Base-by-base conservation (phyloP, 2,797 vertebrate genomes). In the Artibeus jamaicensis region DNA sequence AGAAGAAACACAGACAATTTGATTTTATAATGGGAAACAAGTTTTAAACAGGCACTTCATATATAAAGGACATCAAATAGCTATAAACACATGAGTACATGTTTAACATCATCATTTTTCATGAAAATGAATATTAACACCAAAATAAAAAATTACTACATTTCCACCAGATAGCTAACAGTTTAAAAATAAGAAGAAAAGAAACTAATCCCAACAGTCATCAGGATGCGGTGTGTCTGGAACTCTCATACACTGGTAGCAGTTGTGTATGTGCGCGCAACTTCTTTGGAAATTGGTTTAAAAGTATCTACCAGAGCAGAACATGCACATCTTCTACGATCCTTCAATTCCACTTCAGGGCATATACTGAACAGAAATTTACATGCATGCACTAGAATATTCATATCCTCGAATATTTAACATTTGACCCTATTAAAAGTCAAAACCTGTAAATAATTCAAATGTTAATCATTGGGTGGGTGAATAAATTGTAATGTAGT, bases 91-190 rank as follows among this genome's bases (percentile, higher is more conserved):
- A 70, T 81, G 42, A 84, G 46, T 29, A 91, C 4, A 22, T 86
- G 9, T 85, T 95, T 78, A 73, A 74, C 34, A 67, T 59, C 29
- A 87, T 85, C 44, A 74, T 77, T 70, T 34, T 95, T 83, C 53
- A 74, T n/a, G 46, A 90, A 76, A 95, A 86, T 44, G 8, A 89
- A 62, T 39, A 84, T 90, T 84, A 84, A 93, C 68, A 34, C 9
- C 32, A 79, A 68, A 73, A 59, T 48, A 62, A 84, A 86, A 86
- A 88, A n/a, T 50, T 24, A 37, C 6, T 87, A 42, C 9, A 57
- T 18, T 88, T 74, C 7, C 4, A 50, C 12, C 26, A 74, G 29
- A 22, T 76, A 88, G 44, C 19, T 71, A 50, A 84, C 4, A 68
- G 6, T 82, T 93, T 3, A 59, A 85, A 73, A 37, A 65, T 37